Base-by-base conservation (phyloP, 2,113 vertebrate genomes). In the Albula goreensis region DNA sequence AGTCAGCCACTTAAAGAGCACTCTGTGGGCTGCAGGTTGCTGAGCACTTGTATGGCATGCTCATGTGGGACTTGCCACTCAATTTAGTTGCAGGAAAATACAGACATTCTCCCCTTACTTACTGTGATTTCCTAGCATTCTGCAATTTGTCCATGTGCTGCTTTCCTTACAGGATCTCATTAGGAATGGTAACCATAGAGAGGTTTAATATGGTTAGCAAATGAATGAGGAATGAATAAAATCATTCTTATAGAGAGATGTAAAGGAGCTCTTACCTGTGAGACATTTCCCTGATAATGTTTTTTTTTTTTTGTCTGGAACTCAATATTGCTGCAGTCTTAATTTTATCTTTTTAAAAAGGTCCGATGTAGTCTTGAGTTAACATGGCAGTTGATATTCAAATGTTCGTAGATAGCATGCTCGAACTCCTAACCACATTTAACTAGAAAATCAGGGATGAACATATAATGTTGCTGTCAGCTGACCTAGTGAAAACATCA, bases 11-110 rank as follows among this genome's bases (percentile, higher is more conserved):
- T 51, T 81, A 49, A 81, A 81, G 31, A 51, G 80, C 19, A 3
- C 80, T 50, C 50, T 81, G 80, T 81, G 49, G 50, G 78, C 78
- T 41, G 25, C 78, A 79, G 78, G n/a, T 79, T 41, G 5, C 78
- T 79, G 4, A 31, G 8, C 12, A 3, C 11, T 6, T 31, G 78
- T 31, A 31, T 31, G 4, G 78, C 5, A 31, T 4, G 3, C 78
- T 25, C 78, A 2, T 31, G 22, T 12, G 78, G 41, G 12, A 13
- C 15, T 8, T 50, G 78, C 78, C 9, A 8, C 5, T 15, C 60
- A n/a, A 22, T 22, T 70, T 4, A 22, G 63, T 22, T 2, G n/a
- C 4, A 56, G 53, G 53, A 7, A 56, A 12, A 70, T 31, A 31
- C 31, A 74, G 70, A 74, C 22, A 22, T n/a, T 31, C 70, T 74